Evolutionary conservation across 2,797 vertebrate genomes (phyloP), one percentile per base, ranked within the genome.

Genomic region (Stomatorhinus walkeri): DNA sequence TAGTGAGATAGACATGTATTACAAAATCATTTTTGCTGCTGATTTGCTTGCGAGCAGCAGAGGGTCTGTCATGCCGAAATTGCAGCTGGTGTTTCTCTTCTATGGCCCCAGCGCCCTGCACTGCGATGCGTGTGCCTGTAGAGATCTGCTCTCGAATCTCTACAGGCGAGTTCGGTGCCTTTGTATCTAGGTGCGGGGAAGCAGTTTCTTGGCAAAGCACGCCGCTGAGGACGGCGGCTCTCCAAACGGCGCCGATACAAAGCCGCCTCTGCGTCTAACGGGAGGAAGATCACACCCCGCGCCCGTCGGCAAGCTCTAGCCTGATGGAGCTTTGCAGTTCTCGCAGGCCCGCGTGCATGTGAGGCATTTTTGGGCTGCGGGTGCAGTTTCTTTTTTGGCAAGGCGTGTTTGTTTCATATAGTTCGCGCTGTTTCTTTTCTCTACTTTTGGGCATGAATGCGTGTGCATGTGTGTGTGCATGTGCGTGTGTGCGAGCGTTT

Each of bases 221-320:
- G 40, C 32, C 22, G 22, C 59, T 24, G 59, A 64, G 59, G 59
- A 64, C 2, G 59, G 22, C 59, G 8, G 91, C 92, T 92, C 92
- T 92, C 94, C 8, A 93, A 93, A 90, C 56, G 14, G 88, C 89
- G 87, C 90, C 93, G 92, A 94, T 92, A 36, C 28, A 28, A 36
- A 32, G 68, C 68, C 72, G 36, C 36, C 72, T 79, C 72, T 40
- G 32, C 16, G 72, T 79, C 72, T 79, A 79, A 40, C 90, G 87
- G 90, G 88, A 93, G 94, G 92, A 94, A 90, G 87, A 91, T 94
- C 94, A 93, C 92, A 89, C 88, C 28, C 88, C 8, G 87, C 91
- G 51, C 64, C 85, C 88, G 4, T 85, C 87, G 87, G 89, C 86
- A 87, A 87, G 90, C 91, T 90, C 90, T 86, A 85, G 88, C 48